Evolutionary conservation across 1,140 invertebrate species (phyloP), one percentile per base, ranked within the genome.

Genomic region (Leucophenga varia): DNA sequence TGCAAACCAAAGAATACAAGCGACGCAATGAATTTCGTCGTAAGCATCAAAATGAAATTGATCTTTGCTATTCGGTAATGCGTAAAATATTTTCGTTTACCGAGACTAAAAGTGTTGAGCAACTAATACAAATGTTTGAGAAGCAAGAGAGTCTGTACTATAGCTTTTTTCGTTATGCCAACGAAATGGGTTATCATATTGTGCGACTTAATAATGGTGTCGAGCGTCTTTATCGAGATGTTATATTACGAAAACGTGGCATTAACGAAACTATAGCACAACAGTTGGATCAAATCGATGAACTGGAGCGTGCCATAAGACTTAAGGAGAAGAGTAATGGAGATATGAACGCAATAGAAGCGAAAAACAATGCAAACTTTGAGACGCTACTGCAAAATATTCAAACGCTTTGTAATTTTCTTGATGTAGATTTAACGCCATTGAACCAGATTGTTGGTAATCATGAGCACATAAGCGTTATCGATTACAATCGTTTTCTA

Each of bases 111-210:
- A 22, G 18, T 14, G 19, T 51, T 13, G 17, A 35, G n/a, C 22
- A 41, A 7, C 28, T 39, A 7, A 46, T 46, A 4, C 28, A 41
- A 4, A 46, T 35, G 14, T 51, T 46, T 7, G 17, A 36, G 12
- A 14, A 28, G 10, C 21, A 41, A 30, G 49, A 51, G 18, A 42
- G 32, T 45, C 17, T 43, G 2, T 35, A 30, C 16, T 51, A 37
- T 35, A 25, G 32, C 2, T 32, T 25, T 31, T 44, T 39, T 18
- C 44, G 44, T 19, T 38, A 44, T n/a, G 14, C 37, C 13, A 50
- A 50, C 34, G 41, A 50, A 25, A 20, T 44, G 5, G 39, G 25
- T n/a, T 38, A 31, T 34, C 41, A 38, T 16, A 18, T 50, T 19
- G 22, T 18, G 4, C 10, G 31, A 18, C 37, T 48, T 12, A 35